Conservation (phyloP, 2,797 vertebrate genomes). For the Orientallactaga sibirica region DNA sequence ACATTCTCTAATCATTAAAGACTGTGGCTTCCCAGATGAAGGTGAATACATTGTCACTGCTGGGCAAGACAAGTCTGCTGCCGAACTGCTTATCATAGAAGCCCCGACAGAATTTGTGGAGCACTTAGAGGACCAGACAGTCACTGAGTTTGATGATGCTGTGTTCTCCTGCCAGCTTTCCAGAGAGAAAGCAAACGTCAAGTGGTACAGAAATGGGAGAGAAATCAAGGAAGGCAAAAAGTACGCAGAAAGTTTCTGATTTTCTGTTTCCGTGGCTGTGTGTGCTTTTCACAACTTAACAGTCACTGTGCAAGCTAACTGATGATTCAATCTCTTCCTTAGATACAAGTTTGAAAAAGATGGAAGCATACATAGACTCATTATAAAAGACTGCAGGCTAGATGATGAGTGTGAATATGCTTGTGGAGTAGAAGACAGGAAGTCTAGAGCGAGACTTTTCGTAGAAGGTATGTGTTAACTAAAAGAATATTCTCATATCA, state of each 20-base stretch:
- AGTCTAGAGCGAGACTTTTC: slow-evolving; percentile 96
- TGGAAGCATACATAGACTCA: slow-evolving; percentile 93
- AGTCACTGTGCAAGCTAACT: slow-evolving; percentile 70
- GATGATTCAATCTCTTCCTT: slow-evolving; percentile 53
- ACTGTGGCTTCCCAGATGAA: slow-evolving; percentile 96
- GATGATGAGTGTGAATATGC: slow-evolving; percentile 99
- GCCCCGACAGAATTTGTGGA: slow-evolving; percentile 95
- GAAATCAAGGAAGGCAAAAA: slow-evolving; percentile 98
- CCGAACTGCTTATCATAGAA: slow-evolving; percentile 97
- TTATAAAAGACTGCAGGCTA: slow-evolving; percentile 96
- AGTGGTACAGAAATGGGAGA: slow-evolving; percentile 97
- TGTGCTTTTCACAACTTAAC: slow-evolving; percentile 11
- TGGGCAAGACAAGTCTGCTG: slow-evolving; percentile 94
- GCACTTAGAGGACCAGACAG: slow-evolving; percentile 96
- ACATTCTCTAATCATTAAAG: slow-evolving; percentile 96
- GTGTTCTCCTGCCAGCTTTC: slow-evolving; percentile 96
- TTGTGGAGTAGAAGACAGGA: slow-evolving; percentile 97
- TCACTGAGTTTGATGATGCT: slow-evolving; percentile 97
- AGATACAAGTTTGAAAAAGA: slow-evolving; percentile 96
- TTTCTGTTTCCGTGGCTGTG: slow-evolving; percentile 1
- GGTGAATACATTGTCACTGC: slow-evolving; percentile 96
- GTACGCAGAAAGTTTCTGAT: slow-evolving; percentile 86
- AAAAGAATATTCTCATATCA: slow-evolving; percentile 40
- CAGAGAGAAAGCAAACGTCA: slow-evolving; percentile 96
- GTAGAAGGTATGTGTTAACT: slow-evolving; percentile 92